A percentile compares a stretch with the other conserved stretches of the same genome.
Evolutionary conservation across 2,888 invertebrate genomes (phyloP).

Genomic region (Noctua comes): DNA sequence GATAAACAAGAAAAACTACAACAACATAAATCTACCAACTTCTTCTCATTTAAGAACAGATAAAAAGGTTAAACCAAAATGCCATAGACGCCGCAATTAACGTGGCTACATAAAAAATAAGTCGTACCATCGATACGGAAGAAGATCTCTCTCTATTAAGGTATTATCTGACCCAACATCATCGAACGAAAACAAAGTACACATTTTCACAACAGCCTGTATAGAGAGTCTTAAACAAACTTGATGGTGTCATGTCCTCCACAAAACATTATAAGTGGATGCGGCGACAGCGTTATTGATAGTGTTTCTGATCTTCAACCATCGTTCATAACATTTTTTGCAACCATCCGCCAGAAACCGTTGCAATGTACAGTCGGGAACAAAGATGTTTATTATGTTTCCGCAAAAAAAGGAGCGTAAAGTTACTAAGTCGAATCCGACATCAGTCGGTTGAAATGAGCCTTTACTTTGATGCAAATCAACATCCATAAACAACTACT

Average conservation of each 20-base stretch:
- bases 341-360: constrained; percentile 67
- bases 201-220: constrained; percentile 41
- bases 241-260: constrained; percentile 59
- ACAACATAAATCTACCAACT: too few species aligned
- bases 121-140: neutral
- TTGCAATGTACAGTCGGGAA: constrained; percentile 68
- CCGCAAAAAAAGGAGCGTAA: neutral
- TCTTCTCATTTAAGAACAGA: too few species aligned
- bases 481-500: too few species aligned
- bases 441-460: neutral
- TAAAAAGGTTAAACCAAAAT: neutral
- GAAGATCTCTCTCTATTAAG: neutral
- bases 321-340: constrained; percentile 87
- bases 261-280: constrained; percentile 63
- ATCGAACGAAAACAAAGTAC: neutral
- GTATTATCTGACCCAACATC: neutral
- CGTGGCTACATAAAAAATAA: too few species aligned
- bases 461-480: neutral
- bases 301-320: constrained; percentile 79
- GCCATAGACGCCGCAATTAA: neutral
- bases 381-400: constrained; percentile 49
- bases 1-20: too few species aligned
- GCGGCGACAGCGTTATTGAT: constrained; percentile 80
- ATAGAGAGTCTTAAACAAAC: constrained; percentile 54
- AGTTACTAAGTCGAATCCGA: neutral